Evolutionary conservation across 2,888 invertebrate genomes (phyloP).

Genomic region (Suillia variegata): DNA sequence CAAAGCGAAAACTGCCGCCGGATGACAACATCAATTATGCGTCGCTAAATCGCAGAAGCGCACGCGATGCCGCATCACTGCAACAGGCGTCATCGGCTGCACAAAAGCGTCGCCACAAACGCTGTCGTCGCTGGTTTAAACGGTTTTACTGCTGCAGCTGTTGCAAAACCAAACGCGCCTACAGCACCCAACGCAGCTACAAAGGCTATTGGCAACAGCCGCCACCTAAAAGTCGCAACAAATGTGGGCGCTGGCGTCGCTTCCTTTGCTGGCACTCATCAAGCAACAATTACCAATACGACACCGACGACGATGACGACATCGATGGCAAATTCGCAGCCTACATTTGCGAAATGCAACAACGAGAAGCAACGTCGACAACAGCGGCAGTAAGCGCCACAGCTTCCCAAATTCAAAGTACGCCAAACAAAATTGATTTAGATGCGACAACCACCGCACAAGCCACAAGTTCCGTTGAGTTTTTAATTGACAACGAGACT

Average conservation of each 20-base stretch:
- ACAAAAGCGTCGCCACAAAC: conserved; percentile 6
- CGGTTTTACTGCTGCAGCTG: conserved; percentile 1
- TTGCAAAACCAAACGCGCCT: conserved; percentile 12
- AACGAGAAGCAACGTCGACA: conserved; percentile 36
- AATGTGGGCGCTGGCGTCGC: conserved; percentile 26
- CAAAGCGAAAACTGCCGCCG: conserved; percentile 21
- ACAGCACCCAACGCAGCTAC: conserved; percentile 13
- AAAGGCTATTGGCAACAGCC: conserved; percentile 22
- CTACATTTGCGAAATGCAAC: conserved; percentile 50
- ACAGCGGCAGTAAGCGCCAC: conserved; percentile 20
- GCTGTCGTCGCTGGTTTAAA: conserved; percentile 9
- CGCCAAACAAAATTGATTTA: not conserved
- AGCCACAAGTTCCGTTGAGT: not conserved
- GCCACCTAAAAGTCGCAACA: conserved; percentile 8
- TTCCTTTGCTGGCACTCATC: conserved; percentile 32
- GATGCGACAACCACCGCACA: not conserved
- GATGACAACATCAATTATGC: conserved; percentile 49
- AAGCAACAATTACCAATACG: conserved; percentile 36
- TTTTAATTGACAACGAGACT: not conserved
- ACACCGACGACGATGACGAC: conserved; percentile 52
- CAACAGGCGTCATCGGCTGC: conserved; percentile 5
- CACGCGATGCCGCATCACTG: not conserved
- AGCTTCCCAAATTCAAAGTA: not conserved
- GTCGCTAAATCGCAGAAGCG: conserved; percentile 42
- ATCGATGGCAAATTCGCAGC: conserved; percentile 57